These are phyloP conservation scores for Diplodus puntazzo DNA, from an alignment of 2,797 vertebrate species.

Conservation along the genomic window DNA sequence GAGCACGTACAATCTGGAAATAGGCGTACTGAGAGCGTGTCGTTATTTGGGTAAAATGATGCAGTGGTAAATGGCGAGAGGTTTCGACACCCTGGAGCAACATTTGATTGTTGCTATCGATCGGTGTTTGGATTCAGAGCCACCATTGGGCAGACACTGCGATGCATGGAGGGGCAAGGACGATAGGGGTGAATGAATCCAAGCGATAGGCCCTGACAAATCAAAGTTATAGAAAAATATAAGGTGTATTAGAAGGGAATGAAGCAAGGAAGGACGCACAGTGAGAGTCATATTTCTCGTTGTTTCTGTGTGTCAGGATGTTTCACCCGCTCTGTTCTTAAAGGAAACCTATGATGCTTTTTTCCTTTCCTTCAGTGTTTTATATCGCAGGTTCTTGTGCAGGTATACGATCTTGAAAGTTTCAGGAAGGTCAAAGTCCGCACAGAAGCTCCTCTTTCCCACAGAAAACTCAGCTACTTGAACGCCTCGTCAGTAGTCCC, in stretches of 20 bases:
- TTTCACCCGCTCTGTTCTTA: conserved; percentile 1
- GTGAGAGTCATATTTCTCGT: conserved; percentile 19
- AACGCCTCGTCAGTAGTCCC: no score
- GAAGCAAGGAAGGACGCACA: conserved; percentile 8
- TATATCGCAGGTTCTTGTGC: no score
- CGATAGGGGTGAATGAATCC: conserved; percentile 46
- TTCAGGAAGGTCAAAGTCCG: no score
- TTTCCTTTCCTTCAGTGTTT: no score
- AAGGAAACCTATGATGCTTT: background rate
- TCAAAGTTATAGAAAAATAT: conserved; percentile 31
- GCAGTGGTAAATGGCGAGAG: conserved; percentile 59
- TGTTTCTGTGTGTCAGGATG: conserved; percentile 23
- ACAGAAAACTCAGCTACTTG: no score
- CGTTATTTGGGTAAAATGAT: conserved; percentile 62
- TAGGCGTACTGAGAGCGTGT: conserved; percentile 33
- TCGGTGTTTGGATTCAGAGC: conserved; percentile 63
- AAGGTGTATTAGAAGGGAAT: conserved; percentile 15
- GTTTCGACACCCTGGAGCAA: conserved; percentile 65
- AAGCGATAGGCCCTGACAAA: conserved; percentile 21
- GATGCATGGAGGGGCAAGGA: conserved; percentile 39
- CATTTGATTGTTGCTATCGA: conserved; percentile 77
- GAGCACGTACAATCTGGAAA: conserved; percentile 57
- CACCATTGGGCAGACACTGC: conserved; percentile 53
- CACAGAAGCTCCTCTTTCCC: no score
- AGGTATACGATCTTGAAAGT: no score